Base-by-base conservation (phyloP, 2,113 vertebrate species). In the Motacilla tschutschensis region DNA sequence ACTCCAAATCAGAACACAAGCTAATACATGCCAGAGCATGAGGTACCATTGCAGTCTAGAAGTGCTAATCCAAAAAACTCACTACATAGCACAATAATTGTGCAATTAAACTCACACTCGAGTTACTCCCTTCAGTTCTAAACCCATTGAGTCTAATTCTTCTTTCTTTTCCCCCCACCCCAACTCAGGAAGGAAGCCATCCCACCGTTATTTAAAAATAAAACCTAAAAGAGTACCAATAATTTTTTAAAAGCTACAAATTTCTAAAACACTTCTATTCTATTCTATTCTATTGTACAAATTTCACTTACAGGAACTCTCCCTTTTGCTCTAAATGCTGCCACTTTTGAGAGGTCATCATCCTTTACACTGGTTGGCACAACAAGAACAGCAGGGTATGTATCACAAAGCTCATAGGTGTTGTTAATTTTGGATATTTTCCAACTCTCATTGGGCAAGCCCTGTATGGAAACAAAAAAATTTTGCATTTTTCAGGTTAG, bases 401-500 rank as follows among this genome's bases (percentile, higher is more conserved):
- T 99, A 86, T 99, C 99, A 80, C 99, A 99, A 79, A 99, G 97
- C 77, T 99, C 98, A 57, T 98, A 99, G 79, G 67, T 97, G 94
- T 93, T 98, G 96, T 99, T 99, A 54, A 99, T 94, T 96, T 97
- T 99, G 82, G 98, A 98, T 95, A 99, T 98, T 93, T 97, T 98
- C 99, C 99, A 99, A 92, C 99, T 99, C 94, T 99, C 99, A 74
- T 99, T 99, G 15, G 99, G 99, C 59, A 99, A 97, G 59, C 99
- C 98, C 99, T 99, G 88, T 21, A 83, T 1, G 50, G 53, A 94
- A 85, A 31, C 29, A 94, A 87, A 87, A 71, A 18, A 40, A 20
- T 64, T 79, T 62, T 40, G 8, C 28, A 31, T 65, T 83, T 90
- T 76, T 41, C 76, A 88, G 24, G 22, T 53, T 73, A 81, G 51